Evolutionary conservation across 2,888 invertebrate species (phyloP), one percentile per base, ranked within the genome.

Genomic region (Hedychridium roseum): DNA sequence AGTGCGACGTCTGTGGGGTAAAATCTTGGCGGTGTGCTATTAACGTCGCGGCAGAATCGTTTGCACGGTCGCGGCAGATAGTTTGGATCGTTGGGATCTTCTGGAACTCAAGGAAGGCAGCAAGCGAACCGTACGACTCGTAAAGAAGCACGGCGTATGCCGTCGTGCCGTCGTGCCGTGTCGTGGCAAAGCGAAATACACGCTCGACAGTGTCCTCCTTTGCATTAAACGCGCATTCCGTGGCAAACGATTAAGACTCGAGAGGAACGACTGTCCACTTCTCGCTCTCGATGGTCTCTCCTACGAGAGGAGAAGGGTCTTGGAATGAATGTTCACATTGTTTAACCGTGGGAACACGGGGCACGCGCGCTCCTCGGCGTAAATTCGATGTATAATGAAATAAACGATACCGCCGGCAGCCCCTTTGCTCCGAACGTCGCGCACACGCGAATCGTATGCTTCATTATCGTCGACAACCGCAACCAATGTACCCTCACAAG

Each of bases 321-420:
- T n/a, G n/a, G 70, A 74, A 74, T 74, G 72, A 74, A 74, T 74
- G 73, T 74, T 63, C 64, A 71, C 65, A 74, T 74, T 74, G 74
- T 74, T 59, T 52, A 21, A 64, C 58, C 73, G 74, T 72, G 74
- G 72, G 74, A 74, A 72, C 62, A 53, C 41, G 41, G 43, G 68
- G 67, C 66, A 71, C 71, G 67, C 68, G 71, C 63, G 48, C 64
- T 54, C 56, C 60, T 57, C 57, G 43, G 53, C 61, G 62, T 64
- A 64, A 64, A 69, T 70, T 65, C 68, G 64, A 64, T 66, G 60
- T 73, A n/a, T n/a, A 72, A 73, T 73, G 73, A 71, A 71, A 64
- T 64, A 50, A 59, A 62, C 43, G 45, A 57, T 40, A 28, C 53
- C 15, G 30, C 5, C 31, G 23, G 16, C 18, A 35, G 18, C 35